Percentiles rank a stretch among this genome's conserved stretches.
phyloP scores from a whole-genome alignment of 2,113 vertebrate genomes.

The Paraplagusia blochii region DNA sequence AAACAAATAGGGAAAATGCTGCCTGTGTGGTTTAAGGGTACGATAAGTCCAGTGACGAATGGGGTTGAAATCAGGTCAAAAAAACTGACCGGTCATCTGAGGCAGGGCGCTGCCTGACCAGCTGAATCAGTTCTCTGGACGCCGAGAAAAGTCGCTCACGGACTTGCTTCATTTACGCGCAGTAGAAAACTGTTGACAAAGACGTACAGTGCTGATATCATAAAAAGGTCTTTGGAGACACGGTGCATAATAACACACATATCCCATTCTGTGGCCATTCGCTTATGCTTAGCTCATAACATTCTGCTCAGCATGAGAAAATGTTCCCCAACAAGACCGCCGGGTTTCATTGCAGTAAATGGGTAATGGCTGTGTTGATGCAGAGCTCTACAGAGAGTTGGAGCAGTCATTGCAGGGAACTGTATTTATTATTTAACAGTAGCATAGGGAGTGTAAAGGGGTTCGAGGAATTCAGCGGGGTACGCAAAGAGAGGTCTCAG shows the following conservation, averaged over 20 bases:
- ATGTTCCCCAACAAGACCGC: neutral
- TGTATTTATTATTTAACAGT: slow-evolving; percentile 35
- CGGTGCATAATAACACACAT: neutral
- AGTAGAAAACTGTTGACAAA: too few relatives aligned
- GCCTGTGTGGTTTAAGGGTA: neutral
- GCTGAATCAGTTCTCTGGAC: neutral
- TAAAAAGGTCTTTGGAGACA: neutral
- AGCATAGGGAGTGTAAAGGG: slow-evolving; percentile 21
- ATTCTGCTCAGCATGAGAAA: neutral
- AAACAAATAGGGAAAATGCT: neutral
- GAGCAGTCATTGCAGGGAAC: slow-evolving; percentile 15
- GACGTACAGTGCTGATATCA: too few relatives aligned
- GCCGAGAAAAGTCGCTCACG: too few relatives aligned
- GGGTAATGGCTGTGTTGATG: slow-evolving; percentile 7
- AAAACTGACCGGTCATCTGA: neutral
- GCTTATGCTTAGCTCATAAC: neutral
- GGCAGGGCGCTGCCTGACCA: neutral
- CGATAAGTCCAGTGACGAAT: neutral
- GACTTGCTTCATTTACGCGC: too few relatives aligned
- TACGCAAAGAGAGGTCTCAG: slow-evolving; percentile 2
- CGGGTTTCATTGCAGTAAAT: neutral
- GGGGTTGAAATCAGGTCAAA: neutral
- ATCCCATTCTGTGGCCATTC: neutral
- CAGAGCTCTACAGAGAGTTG: slow-evolving; percentile 1
- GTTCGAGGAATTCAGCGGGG: slow-evolving; percentile 30